Percentiles rank a stretch among this genome's conserved stretches.
phyloP scores from a whole-genome alignment of 64 coral and sea anemone species.

The Porites lutea region DNA sequence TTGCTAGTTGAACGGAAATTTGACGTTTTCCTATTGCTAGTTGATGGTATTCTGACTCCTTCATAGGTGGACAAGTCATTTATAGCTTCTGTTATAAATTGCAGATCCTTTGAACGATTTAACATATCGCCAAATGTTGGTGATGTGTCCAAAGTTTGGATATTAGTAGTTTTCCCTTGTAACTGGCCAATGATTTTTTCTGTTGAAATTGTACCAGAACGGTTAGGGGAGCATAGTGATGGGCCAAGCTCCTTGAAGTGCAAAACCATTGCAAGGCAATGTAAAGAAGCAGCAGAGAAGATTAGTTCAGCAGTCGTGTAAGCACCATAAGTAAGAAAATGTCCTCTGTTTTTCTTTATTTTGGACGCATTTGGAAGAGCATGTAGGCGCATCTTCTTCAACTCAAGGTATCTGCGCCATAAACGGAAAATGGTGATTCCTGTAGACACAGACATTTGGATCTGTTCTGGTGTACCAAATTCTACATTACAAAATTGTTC shows the following conservation, averaged over 20 bases:
- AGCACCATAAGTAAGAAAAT: slow-evolving; percentile 26
- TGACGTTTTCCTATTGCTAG: slow-evolving; percentile 4
- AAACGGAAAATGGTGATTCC: slow-evolving; percentile 27
- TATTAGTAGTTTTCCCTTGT: slow-evolving; percentile 20
- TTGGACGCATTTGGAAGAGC: not conserved
- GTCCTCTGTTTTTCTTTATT: slow-evolving; percentile 9
- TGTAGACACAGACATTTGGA: slow-evolving; percentile 32
- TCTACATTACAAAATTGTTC: not conserved
- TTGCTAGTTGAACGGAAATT: not conserved
- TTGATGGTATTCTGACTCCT: not conserved
- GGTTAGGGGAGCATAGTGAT: not conserved
- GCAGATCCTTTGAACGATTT: not conserved
- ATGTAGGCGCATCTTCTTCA: slow-evolving; percentile 14
- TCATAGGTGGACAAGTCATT: slow-evolving; percentile 15
- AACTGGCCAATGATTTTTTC: slow-evolving; percentile 21
- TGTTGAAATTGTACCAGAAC: not conserved
- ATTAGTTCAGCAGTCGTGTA: slow-evolving; percentile 47
- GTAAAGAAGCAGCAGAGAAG: not conserved
- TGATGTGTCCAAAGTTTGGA: not conserved
- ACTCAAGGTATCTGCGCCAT: not conserved
- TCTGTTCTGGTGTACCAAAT: slow-evolving; percentile 29
- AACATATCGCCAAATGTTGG: slow-evolving; percentile 35
- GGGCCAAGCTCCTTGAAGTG: slow-evolving; percentile 46
- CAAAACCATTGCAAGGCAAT: slow-evolving; percentile 43
- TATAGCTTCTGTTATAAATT: slow-evolving; percentile 39